Conservation (phyloP, 2,113 vertebrate species). For the Zootoca vivipara region DNA sequence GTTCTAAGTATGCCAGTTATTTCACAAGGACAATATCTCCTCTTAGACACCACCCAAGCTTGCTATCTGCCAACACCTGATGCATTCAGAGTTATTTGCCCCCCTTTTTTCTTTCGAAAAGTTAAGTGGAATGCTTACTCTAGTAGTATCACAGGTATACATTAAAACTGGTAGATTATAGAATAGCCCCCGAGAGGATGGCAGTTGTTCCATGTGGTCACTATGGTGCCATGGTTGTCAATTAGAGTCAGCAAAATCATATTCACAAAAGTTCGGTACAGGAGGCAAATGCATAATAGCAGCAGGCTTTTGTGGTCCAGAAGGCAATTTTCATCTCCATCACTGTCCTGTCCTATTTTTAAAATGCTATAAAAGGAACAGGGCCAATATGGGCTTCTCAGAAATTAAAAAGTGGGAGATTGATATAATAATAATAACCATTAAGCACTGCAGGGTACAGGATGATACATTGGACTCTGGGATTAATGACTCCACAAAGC, state of each 20-base stretch:
- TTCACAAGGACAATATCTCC: background rate
- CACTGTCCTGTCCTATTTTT: constrained; percentile 19
- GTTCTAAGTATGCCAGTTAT: background rate
- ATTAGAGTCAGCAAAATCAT: background rate
- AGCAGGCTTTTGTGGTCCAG: background rate
- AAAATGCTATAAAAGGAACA: constrained; percentile 20
- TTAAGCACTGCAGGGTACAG: constrained; percentile 24
- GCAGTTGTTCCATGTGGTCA: background rate
- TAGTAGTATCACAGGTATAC: background rate
- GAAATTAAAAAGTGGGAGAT: constrained; percentile 31
- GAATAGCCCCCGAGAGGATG: background rate
- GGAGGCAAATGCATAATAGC: background rate
- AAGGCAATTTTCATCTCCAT: constrained; percentile 20
- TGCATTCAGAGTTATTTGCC: background rate
- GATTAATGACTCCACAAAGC: constrained; percentile 20
- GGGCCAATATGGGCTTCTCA: constrained; percentile 12
- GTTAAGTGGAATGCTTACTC: no score
- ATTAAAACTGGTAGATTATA: background rate
- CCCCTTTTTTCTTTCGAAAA: background rate
- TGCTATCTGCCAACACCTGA: background rate
- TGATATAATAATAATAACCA: constrained; percentile 41
- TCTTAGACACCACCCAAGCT: background rate
- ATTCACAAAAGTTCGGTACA: background rate
- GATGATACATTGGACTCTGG: constrained; percentile 8
- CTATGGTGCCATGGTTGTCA: background rate